Percentiles rank a stretch among this genome's conserved stretches.
These are phyloP conservation scores for Phortica magna DNA, from an alignment of 2,888 invertebrate species.

Conservation along the genomic window DNA sequence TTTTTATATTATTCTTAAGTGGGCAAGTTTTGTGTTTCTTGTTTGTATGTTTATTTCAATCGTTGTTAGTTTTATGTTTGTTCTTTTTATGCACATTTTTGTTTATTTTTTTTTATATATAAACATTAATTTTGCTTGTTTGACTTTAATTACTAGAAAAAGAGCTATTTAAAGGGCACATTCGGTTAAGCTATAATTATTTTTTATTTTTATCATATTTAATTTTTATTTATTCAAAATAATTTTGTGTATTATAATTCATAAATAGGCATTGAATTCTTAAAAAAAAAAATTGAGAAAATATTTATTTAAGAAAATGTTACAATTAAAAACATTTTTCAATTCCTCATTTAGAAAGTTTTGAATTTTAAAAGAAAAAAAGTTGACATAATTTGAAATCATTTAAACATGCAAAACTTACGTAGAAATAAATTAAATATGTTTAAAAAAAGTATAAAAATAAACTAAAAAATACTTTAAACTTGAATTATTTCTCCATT, in stretches of 20 bases:
- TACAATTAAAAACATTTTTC: conserved; percentile 48
- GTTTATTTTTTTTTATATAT: conserved; percentile 35
- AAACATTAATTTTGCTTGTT: conserved; percentile 39
- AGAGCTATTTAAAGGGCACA: conserved; percentile 79
- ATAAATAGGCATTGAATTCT: conserved; percentile 38
- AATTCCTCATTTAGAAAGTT: conserved; percentile 55
- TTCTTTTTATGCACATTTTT: conserved; percentile 43
- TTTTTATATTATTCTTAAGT: conserved; percentile 31
- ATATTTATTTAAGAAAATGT: conserved; percentile 32
- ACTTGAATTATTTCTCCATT: neutral
- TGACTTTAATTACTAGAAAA: conserved; percentile 74
- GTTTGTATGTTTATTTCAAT: conserved; percentile 56
- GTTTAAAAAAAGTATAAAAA: conserved; percentile 12
- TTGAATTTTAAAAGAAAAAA: conserved; percentile 4
- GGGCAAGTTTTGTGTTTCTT: conserved; percentile 37
- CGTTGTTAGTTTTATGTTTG: conserved; percentile 48
- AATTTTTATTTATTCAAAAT: conserved; percentile 42
- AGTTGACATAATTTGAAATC: neutral
- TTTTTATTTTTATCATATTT: conserved; percentile 34
- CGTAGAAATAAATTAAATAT: conserved; percentile 23
- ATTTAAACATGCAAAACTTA: conserved; percentile 22
- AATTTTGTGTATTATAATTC: conserved; percentile 36
- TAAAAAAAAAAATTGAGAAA: neutral
- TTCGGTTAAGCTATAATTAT: conserved; percentile 78
- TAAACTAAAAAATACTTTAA: conserved; percentile 9